A percentile compares a stretch with the other conserved stretches of the same genome.
phyloP scores from a whole-genome alignment of 2,113 vertebrate genomes.

The Cariama cristata region DNA sequence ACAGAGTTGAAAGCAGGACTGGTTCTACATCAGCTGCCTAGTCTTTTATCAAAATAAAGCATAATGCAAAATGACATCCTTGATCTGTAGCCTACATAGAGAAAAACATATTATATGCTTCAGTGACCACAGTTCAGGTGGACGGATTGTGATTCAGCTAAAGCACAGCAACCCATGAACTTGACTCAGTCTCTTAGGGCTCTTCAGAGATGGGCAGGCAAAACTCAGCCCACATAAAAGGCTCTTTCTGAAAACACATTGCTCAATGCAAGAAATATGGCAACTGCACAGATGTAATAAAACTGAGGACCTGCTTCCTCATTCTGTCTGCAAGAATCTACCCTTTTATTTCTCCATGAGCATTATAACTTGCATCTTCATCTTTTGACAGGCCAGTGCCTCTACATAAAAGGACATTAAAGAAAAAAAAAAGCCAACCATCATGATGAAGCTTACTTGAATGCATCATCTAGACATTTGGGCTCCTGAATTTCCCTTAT shows the following conservation, averaged over 20 bases:
- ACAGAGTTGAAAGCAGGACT: neutral
- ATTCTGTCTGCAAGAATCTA: neutral
- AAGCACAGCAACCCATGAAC: neutral
- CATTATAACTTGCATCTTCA: neutral
- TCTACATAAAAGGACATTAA: neutral
- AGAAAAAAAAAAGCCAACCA: neutral
- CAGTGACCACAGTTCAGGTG: neutral
- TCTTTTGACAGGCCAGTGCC: neutral
- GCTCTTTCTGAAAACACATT: neutral
- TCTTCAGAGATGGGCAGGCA: neutral
- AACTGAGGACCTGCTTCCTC: neutral
- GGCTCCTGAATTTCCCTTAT: neutral
- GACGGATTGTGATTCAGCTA: neutral
- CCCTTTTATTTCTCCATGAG: neutral
- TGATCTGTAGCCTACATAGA: neutral
- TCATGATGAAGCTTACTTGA: neutral
- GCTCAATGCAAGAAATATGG: neutral
- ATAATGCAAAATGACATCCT: neutral
- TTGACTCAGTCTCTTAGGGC: neutral
- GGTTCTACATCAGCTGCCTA: neutral
- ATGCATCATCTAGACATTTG: neutral
- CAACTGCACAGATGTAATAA: neutral
- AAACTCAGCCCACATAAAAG: neutral
- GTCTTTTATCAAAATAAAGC: neutral
- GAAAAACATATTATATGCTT: neutral